A percentile compares a stretch with the other conserved stretches of the same genome.
Evolutionary conservation across 2,113 vertebrate genomes (phyloP).

Genomic region (Chaetops frenatus): DNA sequence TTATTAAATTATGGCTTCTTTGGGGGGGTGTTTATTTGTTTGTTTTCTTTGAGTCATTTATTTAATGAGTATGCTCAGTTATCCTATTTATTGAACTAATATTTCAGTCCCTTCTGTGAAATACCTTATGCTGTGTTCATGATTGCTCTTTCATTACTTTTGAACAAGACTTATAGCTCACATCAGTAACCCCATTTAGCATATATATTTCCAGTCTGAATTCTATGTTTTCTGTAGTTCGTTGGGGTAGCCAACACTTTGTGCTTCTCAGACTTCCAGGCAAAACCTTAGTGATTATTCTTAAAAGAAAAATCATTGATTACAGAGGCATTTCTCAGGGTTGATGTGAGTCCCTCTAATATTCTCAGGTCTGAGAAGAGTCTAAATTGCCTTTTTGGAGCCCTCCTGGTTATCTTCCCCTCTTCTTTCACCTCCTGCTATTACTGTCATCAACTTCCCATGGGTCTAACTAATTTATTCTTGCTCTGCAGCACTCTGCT

Average conservation of each 20-base stretch:
- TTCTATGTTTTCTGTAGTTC: neutral
- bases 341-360: neutral
- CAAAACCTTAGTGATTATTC: neutral
- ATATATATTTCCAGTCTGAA: neutral
- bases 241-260: fast-evolving
- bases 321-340: neutral
- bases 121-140: neutral
- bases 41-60: neutral
- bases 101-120: neutral
- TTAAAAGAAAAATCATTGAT: neutral
- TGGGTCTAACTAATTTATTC: neutral
- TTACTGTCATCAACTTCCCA: neutral
- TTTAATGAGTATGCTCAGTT: neutral
- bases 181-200: neutral
- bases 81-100: neutral
- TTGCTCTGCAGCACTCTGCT: neutral
- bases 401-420: neutral
- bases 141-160: neutral
- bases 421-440: neutral
- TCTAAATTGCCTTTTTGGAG: neutral
- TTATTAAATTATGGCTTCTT: neutral
- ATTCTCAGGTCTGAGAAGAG: neutral
- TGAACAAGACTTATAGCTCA: neutral
- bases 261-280: neutral
- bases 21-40: neutral